Evolutionary conservation across 53 echinoderm and acorn worm genomes (phyloP), one percentile per base, ranked within the genome.

Genomic region (Zoroaster sp.): DNA sequence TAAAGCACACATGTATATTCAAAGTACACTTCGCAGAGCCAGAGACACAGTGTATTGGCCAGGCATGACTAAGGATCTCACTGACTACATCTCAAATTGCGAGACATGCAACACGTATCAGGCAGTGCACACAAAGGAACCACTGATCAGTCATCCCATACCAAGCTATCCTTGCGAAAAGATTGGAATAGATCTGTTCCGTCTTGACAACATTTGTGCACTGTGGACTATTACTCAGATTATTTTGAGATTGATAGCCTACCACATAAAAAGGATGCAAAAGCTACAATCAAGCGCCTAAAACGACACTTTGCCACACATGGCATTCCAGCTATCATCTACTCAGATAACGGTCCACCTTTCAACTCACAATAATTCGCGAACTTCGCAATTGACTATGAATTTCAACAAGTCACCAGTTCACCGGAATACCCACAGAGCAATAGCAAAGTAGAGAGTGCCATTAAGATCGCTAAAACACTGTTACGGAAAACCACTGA

Each of bases 31-130:
- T 3, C 33, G 78, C 12, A 67, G 73, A 7, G 89, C 89, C 6
- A 46, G 89, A 77, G 93, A 89, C 20, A 44, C 35, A 38, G 89
- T 92, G 7, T 92, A 89, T 40, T 92, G 93, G 89, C 89, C 89
- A 14, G 78, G 83, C 28, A 89, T 92, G 78, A 73, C 53, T 45
- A 78, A 38, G 3, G 93, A 93, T 72, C 74, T 93, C 4, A 79
- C 87, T 54, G 92, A 88, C 78, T 89, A 35, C 69, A 76, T 93
- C 14, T 28, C 81, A 5, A 72, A 78, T 7, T 89, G 92, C 76
- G 87, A 93, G 65, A 73, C 77, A 35, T 94, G 90, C 72, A 78
- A 89, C 65, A 73, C 65, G 9, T 93, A 78, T 11, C 63, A 74
- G 41, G 15, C 81, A 2, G 32, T 75, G 68, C 92, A 94, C 46